phyloP scores from a whole-genome alignment of 2,797 vertebrate genomes.

The Microctenopoma lineatum region DNA sequence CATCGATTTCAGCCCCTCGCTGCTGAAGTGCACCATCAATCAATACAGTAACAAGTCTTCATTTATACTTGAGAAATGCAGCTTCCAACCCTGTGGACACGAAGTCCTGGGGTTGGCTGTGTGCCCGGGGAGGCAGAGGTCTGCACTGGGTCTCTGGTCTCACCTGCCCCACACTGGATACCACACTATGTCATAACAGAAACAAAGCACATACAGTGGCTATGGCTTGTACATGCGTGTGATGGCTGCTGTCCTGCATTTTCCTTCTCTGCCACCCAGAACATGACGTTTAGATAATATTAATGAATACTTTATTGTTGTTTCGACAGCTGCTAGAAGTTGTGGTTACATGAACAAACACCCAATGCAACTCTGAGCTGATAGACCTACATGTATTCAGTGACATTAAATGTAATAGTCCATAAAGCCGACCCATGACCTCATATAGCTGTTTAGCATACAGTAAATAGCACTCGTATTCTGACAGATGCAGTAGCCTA shows the following conservation, averaged over 20 bases:
- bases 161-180: slow-evolving; percentile 21
- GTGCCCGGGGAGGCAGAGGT: slow-evolving; percentile 4
- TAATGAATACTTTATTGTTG: too few species aligned
- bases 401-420: neutral
- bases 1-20: slow-evolving; percentile 81
- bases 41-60: slow-evolving; percentile 87
- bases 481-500: neutral
- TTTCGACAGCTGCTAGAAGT: too few species aligned
- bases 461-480: neutral
- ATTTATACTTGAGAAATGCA: slow-evolving; percentile 82
- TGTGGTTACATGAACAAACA: too few species aligned
- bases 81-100: slow-evolving; percentile 68
- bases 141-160: slow-evolving; percentile 42
- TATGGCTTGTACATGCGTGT: neutral
- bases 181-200: neutral
- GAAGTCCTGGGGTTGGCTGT: slow-evolving; percentile 52
- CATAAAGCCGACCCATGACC: neutral
- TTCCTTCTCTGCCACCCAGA: too few species aligned
- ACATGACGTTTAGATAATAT: too few species aligned
- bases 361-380: neutral
- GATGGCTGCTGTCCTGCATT: neutral
- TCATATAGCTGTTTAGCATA: too few species aligned
- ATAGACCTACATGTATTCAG: neutral
- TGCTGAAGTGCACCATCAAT: slow-evolving; percentile 79
- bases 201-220: neutral